Evolutionary conservation across 2,797 vertebrate genomes (phyloP), one percentile per base, ranked within the genome.

Genomic region (Anas georgica): DNA sequence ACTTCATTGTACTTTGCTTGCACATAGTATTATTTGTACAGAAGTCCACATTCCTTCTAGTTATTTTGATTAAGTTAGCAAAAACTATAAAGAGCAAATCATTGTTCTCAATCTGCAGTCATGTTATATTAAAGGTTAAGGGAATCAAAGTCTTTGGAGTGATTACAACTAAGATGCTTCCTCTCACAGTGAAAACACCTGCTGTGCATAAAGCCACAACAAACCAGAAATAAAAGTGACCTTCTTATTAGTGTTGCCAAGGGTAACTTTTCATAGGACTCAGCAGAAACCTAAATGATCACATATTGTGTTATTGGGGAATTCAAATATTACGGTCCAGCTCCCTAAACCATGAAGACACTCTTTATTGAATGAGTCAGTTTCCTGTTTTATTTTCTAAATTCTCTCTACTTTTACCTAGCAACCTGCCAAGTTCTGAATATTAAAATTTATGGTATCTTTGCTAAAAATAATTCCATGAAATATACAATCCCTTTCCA

Each of bases 21-120:
- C 20, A 82, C 23, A n/a, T 77, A 54, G 29, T 43, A 3, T 43
- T 93, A 78, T 70, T 93, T 50, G 68, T 43, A 63, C 1, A 20
- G 11, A 66, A 83, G 16, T 79, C 12, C 10, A 84, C 43, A 84
- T 52, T 78, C 35, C 43, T 39, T 63, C 26, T 58, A n/a, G 16
- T 78, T 83, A 59, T 81, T 91, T 86, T 81, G 41, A 79, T 93
- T 73, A 88, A 87, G 43, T 81, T 91, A 73, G 18, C 14, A 77
- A 76, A 91, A 86, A 52, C n/a, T 52, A 3, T 55, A 56, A 67
- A 60, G 28, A 86, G 6, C 17, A 93, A 94, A 94, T 90, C 4
- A 55, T 83, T 76, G n/a, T 62, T 94, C 52, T 91, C 67, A 75
- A 29, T 82, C 67, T 64, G 8, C 9, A 41, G 67, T 45, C 64